Base-by-base conservation (phyloP, 2,888 invertebrate species). In the Rotaria sp. region DNA sequence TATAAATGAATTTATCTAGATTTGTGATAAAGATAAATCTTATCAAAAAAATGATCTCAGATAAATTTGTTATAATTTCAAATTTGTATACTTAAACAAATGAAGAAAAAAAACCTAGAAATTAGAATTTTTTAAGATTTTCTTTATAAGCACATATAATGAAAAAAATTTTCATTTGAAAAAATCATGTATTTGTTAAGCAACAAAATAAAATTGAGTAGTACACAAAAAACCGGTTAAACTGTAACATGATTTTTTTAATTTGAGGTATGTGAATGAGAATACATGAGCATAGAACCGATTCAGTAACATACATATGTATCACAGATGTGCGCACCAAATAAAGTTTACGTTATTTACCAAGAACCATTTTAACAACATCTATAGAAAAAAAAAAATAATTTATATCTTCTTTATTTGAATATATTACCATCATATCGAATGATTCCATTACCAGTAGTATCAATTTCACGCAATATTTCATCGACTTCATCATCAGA, bases 401-500 rank as follows among this genome's bases (percentile, higher is more conserved):
- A 10, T 2, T 13, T 3, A 26, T 0, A n/a, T 15, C 1, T 5
- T 35, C 13, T 26, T 13, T 45, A 13, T 80, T 80, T 26, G 11
- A 45, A 8, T 10, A 45, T 24, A 26, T 41, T 80, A 80, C 80
- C 80, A n/a, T 80, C 80, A 45, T 80, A 80, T 45, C 45, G 45
- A 10, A 80, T 80, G 4, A 80, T 45, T 41, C 80, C 80, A n/a
- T 80, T 80, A n/a, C 80, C 80, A 45, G 45, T 80, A 1, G 26
- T 45, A 80, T 80, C 80, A n/a, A 80, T 45, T 80, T 80, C 80
- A 80, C 45, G 38, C n/a, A 80, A 8, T 26, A 80, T 45, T 80
- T 80, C 80, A 80, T 80, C 80, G 15, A 80, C 80, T 80, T 80
- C 80, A 80, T 80, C 45, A 35, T 80, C 45, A 5, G 80, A 80